Conservation (phyloP, 1,140 invertebrate genomes). For the Diuraphis noxia region DNA sequence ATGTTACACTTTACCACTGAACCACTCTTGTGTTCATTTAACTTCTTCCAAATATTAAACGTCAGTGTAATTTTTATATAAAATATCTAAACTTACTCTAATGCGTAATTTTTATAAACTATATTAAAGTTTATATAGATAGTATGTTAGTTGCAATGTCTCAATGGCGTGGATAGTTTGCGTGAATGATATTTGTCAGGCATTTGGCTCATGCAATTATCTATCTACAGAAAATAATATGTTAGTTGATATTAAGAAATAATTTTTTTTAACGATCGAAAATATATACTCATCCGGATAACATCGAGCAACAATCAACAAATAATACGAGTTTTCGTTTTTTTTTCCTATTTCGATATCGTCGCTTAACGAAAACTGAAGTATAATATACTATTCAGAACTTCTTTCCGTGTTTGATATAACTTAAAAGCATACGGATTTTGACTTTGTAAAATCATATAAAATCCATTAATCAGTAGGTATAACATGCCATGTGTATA, state of each 20-base stretch:
- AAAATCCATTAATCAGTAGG: not conserved
- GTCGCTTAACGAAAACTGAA: not conserved
- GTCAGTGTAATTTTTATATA: not conserved
- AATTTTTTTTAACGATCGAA: not conserved
- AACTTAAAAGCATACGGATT: not conserved
- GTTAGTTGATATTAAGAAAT: not conserved
- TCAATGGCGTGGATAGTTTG: constrained; percentile 4
- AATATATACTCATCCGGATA: not conserved
- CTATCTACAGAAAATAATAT: not conserved
- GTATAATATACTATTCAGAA: not conserved
- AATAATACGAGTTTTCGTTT: not conserved
- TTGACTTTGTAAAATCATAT: not conserved
- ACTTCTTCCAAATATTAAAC: not conserved
- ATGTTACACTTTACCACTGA: not conserved
- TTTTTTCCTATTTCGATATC: not conserved
- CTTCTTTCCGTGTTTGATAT: not conserved
- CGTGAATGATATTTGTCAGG: constrained; percentile 22
- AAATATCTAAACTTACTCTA: not conserved
- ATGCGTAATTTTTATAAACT: not conserved
- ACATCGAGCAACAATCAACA: not conserved
- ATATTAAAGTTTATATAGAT: no score
- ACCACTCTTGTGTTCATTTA: not conserved
- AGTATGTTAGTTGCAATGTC: not conserved
- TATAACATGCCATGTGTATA: not conserved
- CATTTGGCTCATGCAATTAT: constrained; percentile 30